Evolutionary conservation across 37 sponge, comb jelly and placozoan genomes (phyloP).

Genomic region (Lycopodina hypogea): DNA sequence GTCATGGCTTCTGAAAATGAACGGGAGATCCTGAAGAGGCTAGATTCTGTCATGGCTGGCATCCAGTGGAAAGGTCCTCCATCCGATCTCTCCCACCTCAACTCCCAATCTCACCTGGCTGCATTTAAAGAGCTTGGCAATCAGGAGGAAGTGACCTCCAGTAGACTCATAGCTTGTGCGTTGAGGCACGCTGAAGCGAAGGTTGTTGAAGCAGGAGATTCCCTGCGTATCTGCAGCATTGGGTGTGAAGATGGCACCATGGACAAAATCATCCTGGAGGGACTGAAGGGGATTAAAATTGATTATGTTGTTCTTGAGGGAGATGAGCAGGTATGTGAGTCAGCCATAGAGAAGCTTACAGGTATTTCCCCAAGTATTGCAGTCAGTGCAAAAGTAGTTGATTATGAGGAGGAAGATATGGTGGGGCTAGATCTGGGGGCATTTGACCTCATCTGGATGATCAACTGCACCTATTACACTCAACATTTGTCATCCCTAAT

Average conservation of each 20-base stretch:
- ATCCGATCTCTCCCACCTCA: conserved; percentile 30
- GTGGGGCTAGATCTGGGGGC: not conserved
- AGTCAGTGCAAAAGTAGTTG: not conserved
- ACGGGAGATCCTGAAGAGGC: not conserved
- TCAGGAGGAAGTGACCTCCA: conserved; percentile 12
- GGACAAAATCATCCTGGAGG: conserved; percentile 17
- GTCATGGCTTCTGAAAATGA: not conserved
- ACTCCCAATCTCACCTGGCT: conserved; percentile 10
- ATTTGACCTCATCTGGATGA: conserved; percentile 36
- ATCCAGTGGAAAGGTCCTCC: conserved; percentile 37
- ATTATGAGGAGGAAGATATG: conserved; percentile 34
- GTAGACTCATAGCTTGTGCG: not conserved
- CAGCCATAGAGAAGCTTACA: conserved; percentile 14
- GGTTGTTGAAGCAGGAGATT: not conserved
- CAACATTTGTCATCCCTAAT: conserved; percentile 3
- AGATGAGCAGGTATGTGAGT: conserved; percentile 40
- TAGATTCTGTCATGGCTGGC: conserved; percentile 18
- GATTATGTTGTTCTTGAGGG: conserved; percentile 14
- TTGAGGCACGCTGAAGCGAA: not conserved
- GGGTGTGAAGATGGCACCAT: conserved; percentile 47
- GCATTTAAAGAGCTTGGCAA: conserved; percentile 23
- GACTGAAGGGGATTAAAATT: not conserved
- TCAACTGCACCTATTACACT: conserved; percentile 35
- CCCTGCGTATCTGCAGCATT: conserved; percentile 20
- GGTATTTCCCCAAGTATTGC: not conserved